Percentiles rank a stretch among this genome's conserved stretches.
Evolutionary conservation across 1,140 invertebrate genomes (phyloP).

Genomic region (Ostrea denselamellosa): DNA sequence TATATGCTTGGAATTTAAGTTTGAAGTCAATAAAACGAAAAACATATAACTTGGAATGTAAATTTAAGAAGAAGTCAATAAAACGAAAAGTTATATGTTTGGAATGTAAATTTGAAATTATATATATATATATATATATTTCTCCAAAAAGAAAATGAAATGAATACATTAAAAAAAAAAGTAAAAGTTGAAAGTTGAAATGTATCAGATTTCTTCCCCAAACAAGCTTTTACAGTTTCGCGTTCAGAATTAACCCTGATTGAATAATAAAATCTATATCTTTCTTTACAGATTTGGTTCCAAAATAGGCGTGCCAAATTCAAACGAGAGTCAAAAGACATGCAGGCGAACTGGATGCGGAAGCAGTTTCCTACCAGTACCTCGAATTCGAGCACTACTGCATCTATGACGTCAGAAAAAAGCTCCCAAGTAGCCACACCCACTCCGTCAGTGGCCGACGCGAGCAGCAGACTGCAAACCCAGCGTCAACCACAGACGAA

Average conservation of each 20-base stretch:
- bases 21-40: too few relatives aligned
- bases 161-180: too few relatives aligned
- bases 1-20: too few relatives aligned
- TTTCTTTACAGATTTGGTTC: constrained; percentile 67
- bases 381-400: neutral
- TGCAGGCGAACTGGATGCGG: constrained; percentile 66
- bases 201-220: neutral
- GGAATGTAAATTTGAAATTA: too few relatives aligned
- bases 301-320: constrained; percentile 68
- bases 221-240: neutral
- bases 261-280: too few relatives aligned
- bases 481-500: neutral
- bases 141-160: too few relatives aligned
- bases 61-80: too few relatives aligned
- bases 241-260: neutral
- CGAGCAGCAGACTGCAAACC: neutral
- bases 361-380: constrained; percentile 56
- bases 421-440: neutral
- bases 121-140: too few relatives aligned
- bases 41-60: too few relatives aligned
- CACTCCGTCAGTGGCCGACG: neutral
- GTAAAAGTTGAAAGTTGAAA: too few relatives aligned
- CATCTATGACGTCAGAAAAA: neutral
- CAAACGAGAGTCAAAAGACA: constrained; percentile 60
- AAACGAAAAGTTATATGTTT: too few relatives aligned